Evolutionary conservation across 2,888 invertebrate genomes (phyloP).

Genomic region (Mimachlamys varia): DNA sequence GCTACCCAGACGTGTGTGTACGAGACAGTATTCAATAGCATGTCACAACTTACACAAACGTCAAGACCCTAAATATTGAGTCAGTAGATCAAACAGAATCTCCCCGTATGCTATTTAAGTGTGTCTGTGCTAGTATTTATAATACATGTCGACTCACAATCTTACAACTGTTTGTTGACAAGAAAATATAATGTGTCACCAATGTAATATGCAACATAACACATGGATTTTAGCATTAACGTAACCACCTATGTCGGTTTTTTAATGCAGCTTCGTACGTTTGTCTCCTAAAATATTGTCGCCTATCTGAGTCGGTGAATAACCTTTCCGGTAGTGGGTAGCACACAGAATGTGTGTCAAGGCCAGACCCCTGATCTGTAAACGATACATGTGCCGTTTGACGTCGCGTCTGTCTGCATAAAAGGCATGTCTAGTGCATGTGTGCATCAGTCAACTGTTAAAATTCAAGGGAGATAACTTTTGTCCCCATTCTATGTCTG

Average conservation of each 20-base stretch:
- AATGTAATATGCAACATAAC: not conserved
- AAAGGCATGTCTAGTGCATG: conserved; percentile 27
- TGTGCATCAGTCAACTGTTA: not conserved
- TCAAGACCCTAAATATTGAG: not conserved
- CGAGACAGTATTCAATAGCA: not conserved
- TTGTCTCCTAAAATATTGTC: not conserved
- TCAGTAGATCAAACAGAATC: not conserved
- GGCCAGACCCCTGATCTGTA: conserved; percentile 1
- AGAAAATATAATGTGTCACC: not conserved
- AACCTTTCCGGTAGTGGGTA: not conserved
- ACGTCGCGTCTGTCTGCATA: conserved; percentile 28
- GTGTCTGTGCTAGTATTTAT: not conserved
- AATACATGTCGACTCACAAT: not conserved
- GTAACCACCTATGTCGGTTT: not conserved
- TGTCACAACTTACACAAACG: not conserved
- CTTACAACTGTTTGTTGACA: not conserved
- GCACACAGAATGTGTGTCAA: not conserved
- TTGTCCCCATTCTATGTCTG: not conserved
- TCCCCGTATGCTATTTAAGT: not conserved
- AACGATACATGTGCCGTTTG: conserved; percentile 27
- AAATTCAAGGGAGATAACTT: not conserved
- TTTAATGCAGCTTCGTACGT: not conserved
- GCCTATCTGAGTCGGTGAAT: not conserved
- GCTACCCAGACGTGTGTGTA: too few relatives aligned
- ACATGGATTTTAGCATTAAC: not conserved